phyloP scores from a whole-genome alignment of 2,797 vertebrate species.

The Halcyon badia region DNA sequence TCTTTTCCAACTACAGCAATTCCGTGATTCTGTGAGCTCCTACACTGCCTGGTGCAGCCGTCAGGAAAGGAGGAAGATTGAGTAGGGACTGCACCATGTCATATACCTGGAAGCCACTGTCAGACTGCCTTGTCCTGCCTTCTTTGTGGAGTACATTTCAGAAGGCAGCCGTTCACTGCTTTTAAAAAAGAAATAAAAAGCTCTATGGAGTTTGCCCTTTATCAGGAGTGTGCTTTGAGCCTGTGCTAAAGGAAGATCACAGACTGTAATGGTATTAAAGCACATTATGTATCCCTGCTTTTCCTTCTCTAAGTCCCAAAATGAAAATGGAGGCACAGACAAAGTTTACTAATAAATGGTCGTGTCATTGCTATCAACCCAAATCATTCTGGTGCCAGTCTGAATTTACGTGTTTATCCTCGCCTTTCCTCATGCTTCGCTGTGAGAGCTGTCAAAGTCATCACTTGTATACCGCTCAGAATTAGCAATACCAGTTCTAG shows the following conservation, averaged over 20 bases:
- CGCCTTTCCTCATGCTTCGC: not conserved
- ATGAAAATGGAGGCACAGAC: not conserved
- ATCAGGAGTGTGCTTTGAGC: rapidly evolving
- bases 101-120: not conserved
- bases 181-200: not conserved
- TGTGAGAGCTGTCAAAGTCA: not conserved
- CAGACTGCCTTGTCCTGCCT: not conserved
- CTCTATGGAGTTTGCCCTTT: not conserved
- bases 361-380: not conserved
- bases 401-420: not conserved
- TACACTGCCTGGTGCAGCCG: not conserved
- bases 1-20: too few species aligned
- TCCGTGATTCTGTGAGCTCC: not conserved
- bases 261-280: not conserved
- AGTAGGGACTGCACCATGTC: not conserved
- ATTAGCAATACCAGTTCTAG: not conserved
- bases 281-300: not conserved
- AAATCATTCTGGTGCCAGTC: not conserved
- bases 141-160: not conserved
- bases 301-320: not conserved
- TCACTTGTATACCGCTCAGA: not conserved
- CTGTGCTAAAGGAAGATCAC: not conserved
- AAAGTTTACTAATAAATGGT: not conserved
- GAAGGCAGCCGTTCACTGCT: rapidly evolving
- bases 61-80: not conserved